phyloP scores from a whole-genome alignment of 1,140 invertebrate genomes.

The Papilio glaucus region DNA sequence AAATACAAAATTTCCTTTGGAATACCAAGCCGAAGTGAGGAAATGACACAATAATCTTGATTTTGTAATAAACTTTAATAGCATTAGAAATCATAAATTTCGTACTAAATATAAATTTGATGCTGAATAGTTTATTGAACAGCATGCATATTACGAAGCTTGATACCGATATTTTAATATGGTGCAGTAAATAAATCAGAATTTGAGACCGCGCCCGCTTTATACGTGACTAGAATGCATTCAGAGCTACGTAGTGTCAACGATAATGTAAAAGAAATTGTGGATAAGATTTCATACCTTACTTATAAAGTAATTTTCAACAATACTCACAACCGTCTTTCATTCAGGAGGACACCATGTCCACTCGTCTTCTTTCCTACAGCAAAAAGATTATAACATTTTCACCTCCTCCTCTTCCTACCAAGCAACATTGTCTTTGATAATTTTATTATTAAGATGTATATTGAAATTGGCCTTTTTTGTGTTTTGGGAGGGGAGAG shows the following conservation, averaged over 20 bases:
- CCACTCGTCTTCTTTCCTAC: too few species aligned
- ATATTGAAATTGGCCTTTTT: too few species aligned
- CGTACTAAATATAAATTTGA: conserved; percentile 18
- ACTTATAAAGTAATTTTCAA: too few species aligned
- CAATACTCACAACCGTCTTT: too few species aligned
- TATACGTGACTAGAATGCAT: conserved; percentile 28
- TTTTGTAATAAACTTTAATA: conserved; percentile 15
- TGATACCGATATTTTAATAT: conserved; percentile 37
- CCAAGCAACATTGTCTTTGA: too few species aligned
- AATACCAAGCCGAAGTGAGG: background rate
- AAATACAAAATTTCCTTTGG: too few species aligned
- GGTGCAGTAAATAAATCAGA: conserved; percentile 33
- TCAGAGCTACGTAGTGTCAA: conserved; percentile 12
- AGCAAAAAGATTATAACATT: too few species aligned
- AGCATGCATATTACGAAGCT: conserved; percentile 13
- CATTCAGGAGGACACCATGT: too few species aligned
- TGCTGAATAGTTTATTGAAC: conserved; percentile 26
- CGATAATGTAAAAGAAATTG: background rate
- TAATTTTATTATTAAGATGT: too few species aligned
- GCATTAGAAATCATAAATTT: conserved; percentile 18
- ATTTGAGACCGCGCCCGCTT: conserved; percentile 35
- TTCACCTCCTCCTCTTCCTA: too few species aligned
- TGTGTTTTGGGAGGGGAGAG: too few species aligned
- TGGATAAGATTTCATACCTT: background rate
- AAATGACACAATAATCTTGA: background rate